Conservation (phyloP, 2,113 vertebrate genomes). For the Herpailurus yagouaroundi region DNA sequence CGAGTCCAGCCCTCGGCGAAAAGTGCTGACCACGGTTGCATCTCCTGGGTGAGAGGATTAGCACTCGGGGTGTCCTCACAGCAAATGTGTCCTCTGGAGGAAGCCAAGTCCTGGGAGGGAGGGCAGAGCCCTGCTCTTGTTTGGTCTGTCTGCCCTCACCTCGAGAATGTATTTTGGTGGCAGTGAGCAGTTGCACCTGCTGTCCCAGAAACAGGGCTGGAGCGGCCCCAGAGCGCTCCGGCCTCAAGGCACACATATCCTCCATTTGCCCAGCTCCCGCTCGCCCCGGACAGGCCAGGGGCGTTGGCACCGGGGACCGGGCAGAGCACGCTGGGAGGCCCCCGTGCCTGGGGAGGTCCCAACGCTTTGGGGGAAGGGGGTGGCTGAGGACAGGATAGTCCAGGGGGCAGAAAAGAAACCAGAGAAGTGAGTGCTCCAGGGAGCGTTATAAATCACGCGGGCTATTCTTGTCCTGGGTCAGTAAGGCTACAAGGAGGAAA, state of each 20-base stretch:
- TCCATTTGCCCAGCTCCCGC: neutral
- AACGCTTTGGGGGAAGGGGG: constrained; percentile 19
- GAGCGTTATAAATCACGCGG: constrained; percentile 72
- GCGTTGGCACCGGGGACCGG: neutral
- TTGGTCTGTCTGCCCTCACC: constrained; percentile 22
- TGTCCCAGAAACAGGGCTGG: constrained; percentile 53
- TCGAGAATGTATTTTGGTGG: constrained; percentile 72
- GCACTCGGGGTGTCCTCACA: constrained; percentile 66
- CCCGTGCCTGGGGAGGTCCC: neutral
- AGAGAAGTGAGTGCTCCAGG: neutral
- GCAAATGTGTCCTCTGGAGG: constrained; percentile 63
- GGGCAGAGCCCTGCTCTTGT: neutral
- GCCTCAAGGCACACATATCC: neutral
- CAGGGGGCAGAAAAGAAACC: constrained; percentile 43
- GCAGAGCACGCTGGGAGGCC: neutral
- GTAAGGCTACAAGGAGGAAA: neutral
- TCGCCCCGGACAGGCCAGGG: neutral
- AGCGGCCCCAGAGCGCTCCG: neutral
- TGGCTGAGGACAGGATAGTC: constrained; percentile 57
- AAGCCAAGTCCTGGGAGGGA: neutral
- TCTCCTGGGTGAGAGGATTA: constrained; percentile 67
- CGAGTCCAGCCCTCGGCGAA: neutral
- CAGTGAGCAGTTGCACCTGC: neutral
- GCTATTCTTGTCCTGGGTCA: constrained; percentile 5
- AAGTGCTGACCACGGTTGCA: constrained; percentile 28